A percentile compares a stretch with the other conserved stretches of the same genome.
Evolutionary conservation across 2,113 vertebrate genomes (phyloP).

Genomic region (mouse (Mus musculus)): DNA sequence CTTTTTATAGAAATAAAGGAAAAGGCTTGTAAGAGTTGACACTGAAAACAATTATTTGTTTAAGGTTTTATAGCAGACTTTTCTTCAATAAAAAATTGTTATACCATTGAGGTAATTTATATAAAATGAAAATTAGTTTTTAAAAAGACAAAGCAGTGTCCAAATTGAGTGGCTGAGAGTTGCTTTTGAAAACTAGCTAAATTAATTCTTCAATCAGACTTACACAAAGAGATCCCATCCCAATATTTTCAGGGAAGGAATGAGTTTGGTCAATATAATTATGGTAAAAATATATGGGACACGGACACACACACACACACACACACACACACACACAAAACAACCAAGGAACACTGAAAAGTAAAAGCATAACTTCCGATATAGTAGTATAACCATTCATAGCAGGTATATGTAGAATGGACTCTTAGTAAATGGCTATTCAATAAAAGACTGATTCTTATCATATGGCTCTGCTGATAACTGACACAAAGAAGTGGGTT

Average conservation of each 20-base stretch:
- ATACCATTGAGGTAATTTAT: not conserved
- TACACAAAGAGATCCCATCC: not conserved
- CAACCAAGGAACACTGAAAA: slow-evolving; percentile 9
- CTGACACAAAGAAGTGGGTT: not conserved
- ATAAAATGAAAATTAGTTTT: not conserved
- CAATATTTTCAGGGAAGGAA: slow-evolving; percentile 40
- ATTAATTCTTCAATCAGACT: not conserved
- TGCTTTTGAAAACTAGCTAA: slow-evolving; percentile 15
- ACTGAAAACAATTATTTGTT: not conserved
- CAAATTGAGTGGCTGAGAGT: not conserved
- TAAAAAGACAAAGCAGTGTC: slow-evolving; percentile 9
- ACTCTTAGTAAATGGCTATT: slow-evolving; percentile 7
- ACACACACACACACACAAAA: not conserved
- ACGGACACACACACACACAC: not conserved
- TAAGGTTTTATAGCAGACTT: slow-evolving; percentile 16
- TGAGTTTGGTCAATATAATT: not conserved
- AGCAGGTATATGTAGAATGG: not conserved
- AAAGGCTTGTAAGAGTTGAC: not conserved
- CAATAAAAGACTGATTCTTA: not conserved
- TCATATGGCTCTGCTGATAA: not conserved
- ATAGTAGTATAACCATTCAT: not conserved
- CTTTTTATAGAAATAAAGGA: slow-evolving; percentile 41
- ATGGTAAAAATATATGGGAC: not conserved
- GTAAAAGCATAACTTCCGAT: slow-evolving; percentile 5
- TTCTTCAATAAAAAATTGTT: not conserved